Percentiles rank a stretch among this genome's conserved stretches.
Evolutionary conservation across 2,888 invertebrate species (phyloP).

Genomic region (Julus scandinavius): DNA sequence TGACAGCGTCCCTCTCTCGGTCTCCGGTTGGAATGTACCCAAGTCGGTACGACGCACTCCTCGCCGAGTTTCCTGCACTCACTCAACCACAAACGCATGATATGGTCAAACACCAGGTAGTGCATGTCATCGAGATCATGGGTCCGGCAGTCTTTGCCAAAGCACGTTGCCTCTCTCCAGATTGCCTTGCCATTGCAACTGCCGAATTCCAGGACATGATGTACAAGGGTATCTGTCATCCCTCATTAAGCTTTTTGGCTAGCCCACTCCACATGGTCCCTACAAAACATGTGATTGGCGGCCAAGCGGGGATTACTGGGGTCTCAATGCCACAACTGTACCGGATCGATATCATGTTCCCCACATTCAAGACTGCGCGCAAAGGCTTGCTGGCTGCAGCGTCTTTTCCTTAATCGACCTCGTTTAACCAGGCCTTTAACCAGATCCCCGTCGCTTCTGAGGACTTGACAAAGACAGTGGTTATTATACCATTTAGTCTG

Average conservation of each 20-base stretch:
- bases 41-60: not conserved
- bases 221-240: not conserved
- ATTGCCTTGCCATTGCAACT: not conserved
- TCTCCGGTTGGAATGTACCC: too few relatives aligned
- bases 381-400: not conserved
- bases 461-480: not conserved
- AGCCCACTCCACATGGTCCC: constrained; percentile 36
- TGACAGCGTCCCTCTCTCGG: not conserved
- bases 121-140: not conserved
- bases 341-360: not conserved
- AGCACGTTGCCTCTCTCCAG: not conserved
- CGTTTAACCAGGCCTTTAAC: not conserved
- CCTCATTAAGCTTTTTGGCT: not conserved
- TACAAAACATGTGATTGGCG: not conserved
- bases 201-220: not conserved
- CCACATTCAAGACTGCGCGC: not conserved
- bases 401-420: not conserved
- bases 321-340: not conserved
- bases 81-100: not conserved
- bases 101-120: not conserved
- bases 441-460: not conserved
- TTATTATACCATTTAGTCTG: not conserved
- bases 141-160: not conserved
- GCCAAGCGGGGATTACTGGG: not conserved
- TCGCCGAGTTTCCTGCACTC: not conserved